Evolutionary conservation across 2,888 invertebrate species (phyloP).

Genomic region (Kuschelorhynchus macadamiae): DNA sequence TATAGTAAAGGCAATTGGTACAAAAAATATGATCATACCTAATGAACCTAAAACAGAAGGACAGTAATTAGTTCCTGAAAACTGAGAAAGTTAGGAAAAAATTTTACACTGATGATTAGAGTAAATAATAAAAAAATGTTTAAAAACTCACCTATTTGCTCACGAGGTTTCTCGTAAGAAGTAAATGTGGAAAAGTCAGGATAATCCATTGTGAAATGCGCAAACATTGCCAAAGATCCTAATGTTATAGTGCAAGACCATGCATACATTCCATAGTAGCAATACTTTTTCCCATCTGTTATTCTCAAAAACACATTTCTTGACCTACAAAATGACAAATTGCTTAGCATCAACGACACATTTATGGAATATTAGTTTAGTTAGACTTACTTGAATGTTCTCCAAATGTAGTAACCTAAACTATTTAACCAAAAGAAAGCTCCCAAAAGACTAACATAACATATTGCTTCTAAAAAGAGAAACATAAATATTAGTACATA

Average conservation of each 20-base stretch:
- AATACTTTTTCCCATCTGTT: conserved; percentile 89
- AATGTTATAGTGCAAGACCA: conserved; percentile 82
- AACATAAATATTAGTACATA: not conserved
- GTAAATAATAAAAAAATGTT: too few species aligned
- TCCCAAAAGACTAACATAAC: conserved; percentile 82
- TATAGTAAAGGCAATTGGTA: conserved; percentile 85
- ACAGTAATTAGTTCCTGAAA: not conserved
- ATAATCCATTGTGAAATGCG: conserved; percentile 85
- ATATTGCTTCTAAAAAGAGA: conserved; percentile 77
- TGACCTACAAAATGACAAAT: conserved; percentile 75
- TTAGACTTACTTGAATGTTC: conserved; percentile 82
- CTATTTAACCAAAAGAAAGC: conserved; percentile 91
- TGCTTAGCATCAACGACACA: too few species aligned
- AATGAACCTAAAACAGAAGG: conserved; percentile 76
- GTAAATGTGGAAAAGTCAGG: conserved; percentile 69
- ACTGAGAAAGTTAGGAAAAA: too few species aligned
- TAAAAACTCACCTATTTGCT: conserved; percentile 76
- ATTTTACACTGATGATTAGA: too few species aligned
- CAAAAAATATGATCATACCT: conserved; percentile 87
- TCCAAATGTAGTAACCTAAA: conserved; percentile 90
- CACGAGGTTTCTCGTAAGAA: conserved; percentile 75
- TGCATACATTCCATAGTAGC: conserved; percentile 87
- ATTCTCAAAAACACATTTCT: conserved; percentile 87
- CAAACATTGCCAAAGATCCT: conserved; percentile 83
- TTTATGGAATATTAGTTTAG: too few species aligned